These are phyloP conservation scores for Sebastes fasciatus DNA, from an alignment of 2,113 vertebrate genomes.

Conservation along the genomic window DNA sequence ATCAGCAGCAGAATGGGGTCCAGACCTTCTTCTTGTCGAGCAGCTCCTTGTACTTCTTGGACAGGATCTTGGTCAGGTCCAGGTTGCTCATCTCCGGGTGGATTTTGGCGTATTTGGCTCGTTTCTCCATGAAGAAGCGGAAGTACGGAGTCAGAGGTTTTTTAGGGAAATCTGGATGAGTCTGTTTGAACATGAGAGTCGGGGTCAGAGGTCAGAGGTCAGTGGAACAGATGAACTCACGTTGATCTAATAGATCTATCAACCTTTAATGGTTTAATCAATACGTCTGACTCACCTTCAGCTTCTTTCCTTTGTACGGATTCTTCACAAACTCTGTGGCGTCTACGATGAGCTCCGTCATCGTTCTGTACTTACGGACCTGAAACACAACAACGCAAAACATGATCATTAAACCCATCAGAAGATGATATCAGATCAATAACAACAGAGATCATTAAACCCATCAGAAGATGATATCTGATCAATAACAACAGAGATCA, in stretches of 20 bases:
- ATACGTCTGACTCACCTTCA: conserved; percentile 78
- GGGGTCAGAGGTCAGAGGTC: not conserved
- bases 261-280: too few relatives aligned
- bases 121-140: conserved; percentile 88
- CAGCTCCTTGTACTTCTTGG: conserved; percentile 88
- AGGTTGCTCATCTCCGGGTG: conserved; percentile 89
- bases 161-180: conserved; percentile 87
- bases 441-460: too few relatives aligned
- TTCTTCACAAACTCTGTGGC: conserved; percentile 86
- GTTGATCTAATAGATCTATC: not conserved
- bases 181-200: conserved; percentile 61
- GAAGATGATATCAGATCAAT: too few relatives aligned
- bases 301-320: conserved; percentile 88
- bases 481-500: too few relatives aligned
- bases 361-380: conserved; percentile 86
- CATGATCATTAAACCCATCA: not conserved
- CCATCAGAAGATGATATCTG: too few relatives aligned
- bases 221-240: not conserved
- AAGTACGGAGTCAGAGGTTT: conserved; percentile 87
- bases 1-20: not conserved
- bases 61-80: conserved; percentile 88
- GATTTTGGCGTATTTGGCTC: conserved; percentile 88
- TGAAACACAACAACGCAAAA: conserved; percentile 40
- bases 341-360: conserved; percentile 85
- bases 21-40: conserved; percentile 86